These are phyloP conservation scores for Laupala kohalensis DNA, from an alignment of 1,140 invertebrate species.

Conservation along the genomic window DNA sequence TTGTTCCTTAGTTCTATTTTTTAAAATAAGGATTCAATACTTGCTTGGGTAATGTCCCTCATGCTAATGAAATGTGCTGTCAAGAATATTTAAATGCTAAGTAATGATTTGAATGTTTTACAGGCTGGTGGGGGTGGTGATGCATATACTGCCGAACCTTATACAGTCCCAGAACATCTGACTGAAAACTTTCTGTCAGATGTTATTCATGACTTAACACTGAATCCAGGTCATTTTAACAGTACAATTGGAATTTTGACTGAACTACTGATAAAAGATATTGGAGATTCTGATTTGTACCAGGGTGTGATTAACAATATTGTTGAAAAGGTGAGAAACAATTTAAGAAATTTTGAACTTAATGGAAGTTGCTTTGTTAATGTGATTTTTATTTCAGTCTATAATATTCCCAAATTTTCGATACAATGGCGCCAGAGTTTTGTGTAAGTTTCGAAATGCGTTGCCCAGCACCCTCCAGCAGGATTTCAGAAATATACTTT, in stretches of 20 bases:
- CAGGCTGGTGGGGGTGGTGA: neutral
- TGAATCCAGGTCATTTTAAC: neutral
- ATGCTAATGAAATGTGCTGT: too few species aligned
- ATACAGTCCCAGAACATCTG: neutral
- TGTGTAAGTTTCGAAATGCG: neutral
- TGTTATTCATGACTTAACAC: neutral
- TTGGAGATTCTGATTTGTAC: neutral
- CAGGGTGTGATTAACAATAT: neutral
- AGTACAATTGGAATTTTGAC: neutral
- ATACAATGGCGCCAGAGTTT: neutral
- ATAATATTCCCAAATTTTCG: neutral
- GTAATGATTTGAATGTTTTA: too few species aligned
- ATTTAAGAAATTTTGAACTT: neutral
- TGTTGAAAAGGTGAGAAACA: neutral
- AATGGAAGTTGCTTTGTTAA: neutral
- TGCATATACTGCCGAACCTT: neutral
- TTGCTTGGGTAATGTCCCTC: too few species aligned
- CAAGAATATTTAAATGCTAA: too few species aligned
- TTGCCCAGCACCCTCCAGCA: neutral
- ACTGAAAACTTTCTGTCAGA: neutral
- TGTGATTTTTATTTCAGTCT: neutral
- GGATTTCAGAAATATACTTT: neutral
- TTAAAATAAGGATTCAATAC: too few species aligned
- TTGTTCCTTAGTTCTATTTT: too few species aligned
- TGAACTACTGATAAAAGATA: neutral